Percentiles rank a stretch among this genome's conserved stretches.
These are phyloP conservation scores for Brachyrhaphis roseni DNA, from an alignment of 2,797 vertebrate species.

Conservation along the genomic window DNA sequence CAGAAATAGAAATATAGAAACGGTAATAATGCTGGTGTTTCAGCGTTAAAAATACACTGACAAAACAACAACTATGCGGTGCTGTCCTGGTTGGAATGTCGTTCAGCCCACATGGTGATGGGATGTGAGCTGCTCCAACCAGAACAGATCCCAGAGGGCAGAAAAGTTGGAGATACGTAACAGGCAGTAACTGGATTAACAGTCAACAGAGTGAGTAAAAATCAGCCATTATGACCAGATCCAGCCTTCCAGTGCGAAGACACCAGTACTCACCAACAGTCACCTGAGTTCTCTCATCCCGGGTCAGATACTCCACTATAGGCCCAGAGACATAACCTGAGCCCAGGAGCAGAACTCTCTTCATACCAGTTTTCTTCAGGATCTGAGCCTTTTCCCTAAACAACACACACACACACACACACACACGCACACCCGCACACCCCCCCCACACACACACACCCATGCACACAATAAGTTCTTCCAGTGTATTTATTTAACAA, in stretches of 20 bases:
- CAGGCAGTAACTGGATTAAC: background rate
- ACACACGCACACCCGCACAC: background rate
- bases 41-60: background rate
- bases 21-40: background rate
- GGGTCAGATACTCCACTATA: slow-evolving; percentile 92
- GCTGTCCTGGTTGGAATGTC: background rate
- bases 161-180: background rate
- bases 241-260: background rate
- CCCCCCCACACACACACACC: too few species aligned
- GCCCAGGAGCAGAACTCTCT: slow-evolving; percentile 90
- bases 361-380: slow-evolving; percentile 81
- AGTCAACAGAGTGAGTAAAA: background rate
- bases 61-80: background rate
- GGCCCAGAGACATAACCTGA: slow-evolving; percentile 95
- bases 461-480: background rate
- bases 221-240: background rate
- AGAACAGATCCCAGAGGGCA: background rate
- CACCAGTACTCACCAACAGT: slow-evolving; percentile 87
- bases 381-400: slow-evolving; percentile 77
- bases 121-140: background rate
- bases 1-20: background rate
- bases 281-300: slow-evolving; percentile 84
- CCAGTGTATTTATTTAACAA: background rate
- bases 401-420: background rate
- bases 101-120: background rate